phyloP scores from a whole-genome alignment of 2,888 invertebrate genomes.

The Ferdinandea cuprea region DNA sequence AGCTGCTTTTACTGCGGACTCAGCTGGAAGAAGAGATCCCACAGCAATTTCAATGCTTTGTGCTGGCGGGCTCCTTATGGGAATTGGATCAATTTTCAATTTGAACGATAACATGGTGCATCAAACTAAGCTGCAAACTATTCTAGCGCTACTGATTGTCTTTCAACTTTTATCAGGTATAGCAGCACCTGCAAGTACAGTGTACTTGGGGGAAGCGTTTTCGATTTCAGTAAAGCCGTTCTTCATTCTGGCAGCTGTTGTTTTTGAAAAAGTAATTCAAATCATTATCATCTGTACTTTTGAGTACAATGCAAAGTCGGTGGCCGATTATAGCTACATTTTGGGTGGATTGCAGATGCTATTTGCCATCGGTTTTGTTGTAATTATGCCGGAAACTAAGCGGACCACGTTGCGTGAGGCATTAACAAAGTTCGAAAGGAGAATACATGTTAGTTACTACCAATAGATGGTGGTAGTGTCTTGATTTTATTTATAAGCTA shows the following conservation, averaged over 20 bases:
- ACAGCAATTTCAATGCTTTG: slow-evolving; percentile 75
- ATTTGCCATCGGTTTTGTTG: slow-evolving; percentile 74
- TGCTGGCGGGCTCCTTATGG: slow-evolving; percentile 75
- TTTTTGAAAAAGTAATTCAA: slow-evolving; percentile 77
- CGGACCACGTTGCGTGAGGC: slow-evolving; percentile 77
- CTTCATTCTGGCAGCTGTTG: slow-evolving; percentile 76
- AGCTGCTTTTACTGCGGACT: slow-evolving; percentile 75
- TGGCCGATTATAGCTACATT: slow-evolving; percentile 73
- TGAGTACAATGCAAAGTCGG: not conserved
- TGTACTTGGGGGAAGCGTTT: slow-evolving; percentile 79
- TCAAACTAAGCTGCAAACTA: slow-evolving; percentile 58
- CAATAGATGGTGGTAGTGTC: not conserved
- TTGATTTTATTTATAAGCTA: not conserved
- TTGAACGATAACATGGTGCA: not conserved
- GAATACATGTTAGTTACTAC: not conserved
- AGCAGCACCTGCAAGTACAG: slow-evolving; percentile 75
- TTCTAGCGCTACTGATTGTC: slow-evolving; percentile 58
- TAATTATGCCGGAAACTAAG: slow-evolving; percentile 79
- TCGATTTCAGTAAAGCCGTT: slow-evolving; percentile 77
- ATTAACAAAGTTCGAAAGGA: slow-evolving; percentile 73
- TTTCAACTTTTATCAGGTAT: slow-evolving; percentile 78
- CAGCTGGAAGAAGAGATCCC: slow-evolving; percentile 76
- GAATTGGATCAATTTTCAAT: slow-evolving; percentile 75
- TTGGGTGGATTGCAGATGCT: slow-evolving; percentile 76
- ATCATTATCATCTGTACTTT: slow-evolving; percentile 27